These are phyloP conservation scores for Drosophila ironensis DNA, from an alignment of 1,140 invertebrate species.

Conservation along the genomic window DNA sequence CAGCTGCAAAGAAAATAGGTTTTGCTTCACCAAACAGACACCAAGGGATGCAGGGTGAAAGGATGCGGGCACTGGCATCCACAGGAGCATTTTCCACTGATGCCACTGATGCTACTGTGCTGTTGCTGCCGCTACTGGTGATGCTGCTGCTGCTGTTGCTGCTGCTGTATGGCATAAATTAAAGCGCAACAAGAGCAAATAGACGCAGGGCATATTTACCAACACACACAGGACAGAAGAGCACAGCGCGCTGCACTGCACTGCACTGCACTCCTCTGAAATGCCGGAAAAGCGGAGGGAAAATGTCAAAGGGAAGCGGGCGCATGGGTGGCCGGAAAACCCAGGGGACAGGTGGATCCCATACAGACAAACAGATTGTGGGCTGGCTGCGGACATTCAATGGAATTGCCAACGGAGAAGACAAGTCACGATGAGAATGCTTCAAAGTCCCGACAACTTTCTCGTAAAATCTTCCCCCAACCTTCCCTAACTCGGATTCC, in stretches of 20 bases:
- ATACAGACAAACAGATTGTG: conserved; percentile 39
- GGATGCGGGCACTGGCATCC: conserved; percentile 1
- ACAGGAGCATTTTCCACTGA: conserved; percentile 10
- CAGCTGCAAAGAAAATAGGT: conserved; percentile 76
- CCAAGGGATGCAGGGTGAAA: neutral
- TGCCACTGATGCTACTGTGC: conserved; percentile 14
- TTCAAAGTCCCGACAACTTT: conserved; percentile 20
- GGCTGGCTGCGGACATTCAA: conserved; percentile 37
- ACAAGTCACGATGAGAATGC: conserved; percentile 8
- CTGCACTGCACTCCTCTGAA: too few relatives aligned
- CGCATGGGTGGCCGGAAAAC: neutral
- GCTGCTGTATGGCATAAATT: conserved; percentile 65
- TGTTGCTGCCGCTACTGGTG: too few relatives aligned
- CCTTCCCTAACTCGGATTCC: neutral
- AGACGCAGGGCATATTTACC: conserved; percentile 36
- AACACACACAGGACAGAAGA: neutral
- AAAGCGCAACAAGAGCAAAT: conserved; percentile 53
- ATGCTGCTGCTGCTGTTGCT: too few relatives aligned
- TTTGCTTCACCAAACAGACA: conserved; percentile 56
- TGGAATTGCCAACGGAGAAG: conserved; percentile 18
- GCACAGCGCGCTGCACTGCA: too few relatives aligned
- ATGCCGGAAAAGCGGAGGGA: neutral
- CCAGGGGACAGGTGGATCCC: conserved; percentile 13
- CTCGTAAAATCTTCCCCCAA: neutral
- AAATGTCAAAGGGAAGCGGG: neutral